Evolutionary conservation across 2,797 vertebrate genomes (phyloP).

Genomic region (Arrhamphus sclerolepis): DNA sequence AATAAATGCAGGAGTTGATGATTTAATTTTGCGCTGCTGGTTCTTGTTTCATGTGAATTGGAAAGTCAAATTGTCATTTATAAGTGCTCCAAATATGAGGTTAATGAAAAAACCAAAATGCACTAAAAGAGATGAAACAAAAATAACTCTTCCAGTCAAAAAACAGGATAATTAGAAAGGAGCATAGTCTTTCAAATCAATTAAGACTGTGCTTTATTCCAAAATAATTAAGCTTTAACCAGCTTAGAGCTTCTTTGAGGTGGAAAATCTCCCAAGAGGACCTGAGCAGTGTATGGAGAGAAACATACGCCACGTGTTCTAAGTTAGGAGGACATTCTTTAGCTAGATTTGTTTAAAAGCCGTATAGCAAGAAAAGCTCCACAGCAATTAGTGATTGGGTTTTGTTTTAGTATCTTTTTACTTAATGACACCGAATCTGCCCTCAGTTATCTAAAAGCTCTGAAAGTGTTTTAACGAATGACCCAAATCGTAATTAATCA

Average conservation of each 20-base stretch:
- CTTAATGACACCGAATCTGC: slow-evolving; percentile 45
- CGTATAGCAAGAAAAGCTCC: neutral
- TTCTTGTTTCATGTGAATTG: no score
- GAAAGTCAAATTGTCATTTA: no score
- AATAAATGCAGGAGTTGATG: no score
- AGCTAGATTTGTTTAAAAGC: no score
- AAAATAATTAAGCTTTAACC: neutral
- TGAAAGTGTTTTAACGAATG: slow-evolving; percentile 48
- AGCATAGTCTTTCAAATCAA: neutral
- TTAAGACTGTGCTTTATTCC: no score
- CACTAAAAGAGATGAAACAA: neutral
- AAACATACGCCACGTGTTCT: no score
- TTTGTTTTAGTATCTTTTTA: slow-evolving; percentile 30
- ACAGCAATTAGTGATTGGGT: neutral
- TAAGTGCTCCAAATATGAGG: no score
- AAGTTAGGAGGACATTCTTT: no score
- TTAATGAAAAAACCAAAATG: no score
- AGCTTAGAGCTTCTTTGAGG: neutral
- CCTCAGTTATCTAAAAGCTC: slow-evolving; percentile 68
- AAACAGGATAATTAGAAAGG: neutral
- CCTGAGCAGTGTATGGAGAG: no score
- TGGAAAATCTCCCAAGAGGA: neutral
- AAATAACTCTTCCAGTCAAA: neutral
- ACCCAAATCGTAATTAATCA: slow-evolving; percentile 36
- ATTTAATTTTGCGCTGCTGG: no score